phyloP scores from a whole-genome alignment of 2,113 vertebrate species.

The Thunnus maccoyii region DNA sequence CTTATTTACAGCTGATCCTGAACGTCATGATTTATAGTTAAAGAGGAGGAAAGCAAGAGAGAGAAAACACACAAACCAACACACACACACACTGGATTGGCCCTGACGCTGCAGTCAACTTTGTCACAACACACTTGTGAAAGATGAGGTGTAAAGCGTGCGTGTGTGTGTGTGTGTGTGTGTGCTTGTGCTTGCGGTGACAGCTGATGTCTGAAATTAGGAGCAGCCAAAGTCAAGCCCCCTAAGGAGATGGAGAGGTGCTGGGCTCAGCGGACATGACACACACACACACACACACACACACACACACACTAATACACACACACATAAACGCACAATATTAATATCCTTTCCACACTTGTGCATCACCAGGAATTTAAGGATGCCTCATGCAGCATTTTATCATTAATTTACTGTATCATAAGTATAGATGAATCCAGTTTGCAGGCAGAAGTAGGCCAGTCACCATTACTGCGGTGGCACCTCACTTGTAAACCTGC shows the following conservation, averaged over 20 bases:
- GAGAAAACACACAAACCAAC: slow-evolving; percentile 6
- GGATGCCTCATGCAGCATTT: background rate
- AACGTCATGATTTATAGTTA: slow-evolving; percentile 18
- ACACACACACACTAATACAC: slow-evolving; percentile 12
- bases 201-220: slow-evolving; percentile 70
- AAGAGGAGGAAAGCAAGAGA: background rate
- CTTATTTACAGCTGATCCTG: slow-evolving; percentile 43
- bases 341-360: slow-evolving; percentile 7
- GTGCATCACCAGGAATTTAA: slow-evolving; percentile 1
- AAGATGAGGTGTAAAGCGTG: background rate
- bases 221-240: slow-evolving; percentile 53
- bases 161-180: background rate
- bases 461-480: no score
- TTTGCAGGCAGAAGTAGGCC: no score
- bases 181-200: slow-evolving; percentile 1
- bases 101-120: background rate
- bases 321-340: slow-evolving; percentile 1
- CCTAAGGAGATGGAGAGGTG: slow-evolving; percentile 38
- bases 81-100: slow-evolving; percentile 1
- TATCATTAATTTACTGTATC: background rate
- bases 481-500: no score
- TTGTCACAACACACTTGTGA: slow-evolving; percentile 11
- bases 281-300: slow-evolving; percentile 28
- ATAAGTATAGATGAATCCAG: no score
- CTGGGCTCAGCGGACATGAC: slow-evolving; percentile 1